Percentiles rank a stretch among this genome's conserved stretches.
phyloP scores from a whole-genome alignment of 2,797 vertebrate species.

The Anguilla megastoma region DNA sequence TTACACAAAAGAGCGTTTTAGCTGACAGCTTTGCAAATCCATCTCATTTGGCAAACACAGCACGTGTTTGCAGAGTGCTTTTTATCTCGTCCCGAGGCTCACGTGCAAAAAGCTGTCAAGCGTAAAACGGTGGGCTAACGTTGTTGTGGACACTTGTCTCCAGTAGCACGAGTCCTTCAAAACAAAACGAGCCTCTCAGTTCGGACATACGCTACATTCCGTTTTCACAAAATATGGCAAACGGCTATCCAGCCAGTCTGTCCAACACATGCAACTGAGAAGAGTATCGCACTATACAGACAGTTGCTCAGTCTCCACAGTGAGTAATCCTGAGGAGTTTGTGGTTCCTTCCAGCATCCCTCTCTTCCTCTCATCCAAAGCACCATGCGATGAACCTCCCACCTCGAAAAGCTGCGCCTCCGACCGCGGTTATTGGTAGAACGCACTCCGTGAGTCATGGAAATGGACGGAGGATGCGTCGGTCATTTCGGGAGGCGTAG shows the following conservation, averaged over 20 bases:
- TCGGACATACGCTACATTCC: neutral
- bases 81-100: neutral
- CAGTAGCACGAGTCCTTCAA: conserved; percentile 17
- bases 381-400: conserved; percentile 42
- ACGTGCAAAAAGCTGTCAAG: conserved; percentile 22
- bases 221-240: neutral
- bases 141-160: conserved; percentile 30
- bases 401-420: conserved; percentile 31
- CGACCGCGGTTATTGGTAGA: conserved; percentile 38
- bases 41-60: neutral
- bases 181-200: neutral
- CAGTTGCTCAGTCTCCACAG: conserved; percentile 11
- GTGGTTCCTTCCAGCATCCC: conserved; percentile 41
- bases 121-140: conserved; percentile 39
- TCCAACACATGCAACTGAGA: neutral
- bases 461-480: conserved; percentile 25
- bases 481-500: conserved; percentile 37
- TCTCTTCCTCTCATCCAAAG: conserved; percentile 39
- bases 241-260: neutral
- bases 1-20: conserved; percentile 4
- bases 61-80: conserved; percentile 28
- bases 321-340: conserved; percentile 36
- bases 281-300: conserved; percentile 20
- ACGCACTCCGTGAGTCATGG: conserved; percentile 31
- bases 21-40: conserved; percentile 23